Evolutionary conservation across 1,140 invertebrate genomes (phyloP), one percentile per base, ranked within the genome.

Genomic region (Pomacea maculata): DNA sequence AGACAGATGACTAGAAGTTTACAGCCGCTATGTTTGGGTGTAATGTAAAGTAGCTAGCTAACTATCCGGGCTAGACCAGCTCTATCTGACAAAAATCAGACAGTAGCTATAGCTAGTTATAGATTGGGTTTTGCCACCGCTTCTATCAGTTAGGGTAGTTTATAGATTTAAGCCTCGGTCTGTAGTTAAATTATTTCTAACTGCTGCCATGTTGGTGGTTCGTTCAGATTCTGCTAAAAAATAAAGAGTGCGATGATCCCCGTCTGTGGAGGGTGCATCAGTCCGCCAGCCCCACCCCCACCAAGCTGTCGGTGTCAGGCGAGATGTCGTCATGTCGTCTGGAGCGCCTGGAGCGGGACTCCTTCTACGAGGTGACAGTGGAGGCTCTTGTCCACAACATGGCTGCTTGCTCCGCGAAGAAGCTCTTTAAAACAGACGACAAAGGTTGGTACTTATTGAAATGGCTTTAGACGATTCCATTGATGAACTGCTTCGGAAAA

Each of bases 361-460:
- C 73, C 25, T 81, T 81, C 54, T 81, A 81, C 68, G 80, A 81
- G 45, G 34, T 81, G 61, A 81, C 74, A 1, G 75, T 81, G 54
- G 80, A 81, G 19, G 74, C 80, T 11, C 14, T 77, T 17, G n/a
- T 81, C 29, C 45, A 65, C 29, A 75, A 63, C 34, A n/a, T 72
- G 34, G 34, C 67, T 14, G 74, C 61, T 3, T n/a, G 52, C 67
- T 55, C 64, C 5, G 54, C 25, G 8, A 76, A 45, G 65, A 76
- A 67, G 52, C 11, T 81, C 15, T 81, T 81, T 74, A 75, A 54
- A 25, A 81, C 80, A 14, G 75, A 70, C 34, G 75, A 81, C 65
- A 81, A 77, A 81, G 74, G 80, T 81, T 52, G 65, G 55, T 29
- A 12, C 14, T 57, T n/a, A 21, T 3, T 19, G 34, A 45, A 11